phyloP scores from a whole-genome alignment of 2,113 vertebrate genomes.

The Ammodramus savannarum region DNA sequence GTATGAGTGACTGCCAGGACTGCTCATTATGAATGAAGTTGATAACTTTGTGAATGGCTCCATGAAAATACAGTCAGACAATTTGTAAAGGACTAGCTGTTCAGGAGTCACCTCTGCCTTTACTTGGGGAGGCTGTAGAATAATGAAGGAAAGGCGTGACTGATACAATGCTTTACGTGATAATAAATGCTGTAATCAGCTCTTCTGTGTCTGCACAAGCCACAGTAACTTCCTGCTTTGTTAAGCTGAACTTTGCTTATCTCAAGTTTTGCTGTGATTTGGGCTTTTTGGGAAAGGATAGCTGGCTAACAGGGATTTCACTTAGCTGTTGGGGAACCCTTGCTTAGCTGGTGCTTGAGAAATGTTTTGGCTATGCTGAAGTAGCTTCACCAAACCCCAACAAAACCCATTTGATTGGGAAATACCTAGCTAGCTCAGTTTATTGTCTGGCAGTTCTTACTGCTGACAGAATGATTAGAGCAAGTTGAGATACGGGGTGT shows the following conservation, averaged over 20 bases:
- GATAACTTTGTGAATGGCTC: background rate
- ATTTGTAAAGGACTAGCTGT: background rate
- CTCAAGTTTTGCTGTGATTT: background rate
- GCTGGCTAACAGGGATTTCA: background rate
- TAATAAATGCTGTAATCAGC: background rate
- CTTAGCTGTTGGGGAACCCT: background rate
- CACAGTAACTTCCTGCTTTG: background rate
- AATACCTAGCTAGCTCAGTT: background rate
- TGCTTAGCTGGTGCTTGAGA: background rate
- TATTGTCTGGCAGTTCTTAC: background rate
- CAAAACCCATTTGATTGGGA: background rate
- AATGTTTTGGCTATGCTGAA: background rate
- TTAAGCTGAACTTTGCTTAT: background rate
- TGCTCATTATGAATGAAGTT: background rate
- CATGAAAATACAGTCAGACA: background rate
- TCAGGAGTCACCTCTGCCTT: background rate
- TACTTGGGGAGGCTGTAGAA: background rate
- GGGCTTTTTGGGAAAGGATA: background rate
- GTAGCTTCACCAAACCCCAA: background rate
- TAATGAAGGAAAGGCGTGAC: background rate
- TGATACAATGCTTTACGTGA: background rate
- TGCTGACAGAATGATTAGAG: background rate
- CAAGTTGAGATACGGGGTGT: background rate
- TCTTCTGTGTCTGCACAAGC: background rate
- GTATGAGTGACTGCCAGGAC: background rate